Evolutionary conservation across 1,140 invertebrate genomes (phyloP), one percentile per base, ranked within the genome.

Genomic region (Venustaconcha ellipsiformis): DNA sequence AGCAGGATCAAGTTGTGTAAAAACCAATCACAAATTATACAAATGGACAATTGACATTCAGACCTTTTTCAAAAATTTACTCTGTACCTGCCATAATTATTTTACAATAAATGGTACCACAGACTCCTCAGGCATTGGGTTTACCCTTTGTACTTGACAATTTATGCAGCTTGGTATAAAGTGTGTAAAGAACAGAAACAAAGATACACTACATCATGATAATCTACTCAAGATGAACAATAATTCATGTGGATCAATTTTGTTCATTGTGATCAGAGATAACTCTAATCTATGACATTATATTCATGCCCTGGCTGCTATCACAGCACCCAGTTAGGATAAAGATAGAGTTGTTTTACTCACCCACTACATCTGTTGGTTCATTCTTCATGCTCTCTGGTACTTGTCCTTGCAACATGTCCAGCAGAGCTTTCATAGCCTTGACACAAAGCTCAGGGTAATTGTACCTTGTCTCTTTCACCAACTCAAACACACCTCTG

Each of bases 321-420:
- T 62, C 18, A n/a, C 23, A 12, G 59, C 23, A n/a, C 6, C 37
- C 14, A 18, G 5, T 14, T 57, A 56, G 8, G 20, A 62, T n/a
- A 14, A 68, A 48, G 4, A 15, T n/a, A 55, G 11, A 30, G 26
- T 5, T 30, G n/a, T 18, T 17, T 14, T 55, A 37, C 13, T 17
- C 89, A 94, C 94, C 94, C 76, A 95, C 93, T 23, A 95, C 93
- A 86, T 94, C 93, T 48, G 94, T 73, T 58, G 94, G 93, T 88
- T 95, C 94, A 78, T 91, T 91, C 87, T 93, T 93, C 73, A 96
- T 92, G 80, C 94, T 94, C 92, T 97, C 96, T 12, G 96, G 96
- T 74, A 93, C 91, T 88, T 96, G 95, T 57, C 96, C 96, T 91
- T 98, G 96, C 69, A 99, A 91, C 74, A 98, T 94, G 91, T 98